Conservation (phyloP, 2,113 vertebrate species). For the Argyrosomus japonicus region DNA sequence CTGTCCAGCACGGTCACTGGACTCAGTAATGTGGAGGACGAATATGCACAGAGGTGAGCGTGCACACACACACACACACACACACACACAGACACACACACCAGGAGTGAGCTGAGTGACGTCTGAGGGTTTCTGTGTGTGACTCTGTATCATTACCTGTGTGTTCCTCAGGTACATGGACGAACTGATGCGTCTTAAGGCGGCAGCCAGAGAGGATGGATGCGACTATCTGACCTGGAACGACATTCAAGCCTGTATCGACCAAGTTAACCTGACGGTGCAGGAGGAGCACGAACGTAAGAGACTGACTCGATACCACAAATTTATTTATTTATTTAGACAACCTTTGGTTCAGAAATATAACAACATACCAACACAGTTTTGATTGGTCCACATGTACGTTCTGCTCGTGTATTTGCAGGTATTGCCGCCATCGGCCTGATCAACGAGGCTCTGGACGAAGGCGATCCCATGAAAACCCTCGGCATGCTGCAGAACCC, state of each 20-base stretch:
- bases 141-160: not conserved
- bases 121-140: not conserved
- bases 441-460: conserved; percentile 97
- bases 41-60: conserved; percentile 92
- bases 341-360: too few relatives aligned
- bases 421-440: conserved; percentile 95
- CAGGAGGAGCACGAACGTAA: conserved; percentile 96
- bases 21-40: conserved; percentile 94
- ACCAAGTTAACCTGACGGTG: conserved; percentile 91
- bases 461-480: conserved; percentile 90
- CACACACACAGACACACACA: not conserved
- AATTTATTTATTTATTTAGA: too few relatives aligned
- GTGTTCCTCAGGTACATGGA: conserved; percentile 89
- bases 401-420: conserved; percentile 54
- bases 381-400: not conserved
- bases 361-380: not conserved
- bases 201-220: conserved; percentile 83
- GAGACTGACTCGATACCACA: conserved; percentile 40
- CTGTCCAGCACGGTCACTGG: conserved; percentile 92
- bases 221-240: conserved; percentile 94
- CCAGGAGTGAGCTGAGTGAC: not conserved
- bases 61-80: not conserved
- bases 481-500: conserved; percentile 90
- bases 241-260: conserved; percentile 96
- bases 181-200: conserved; percentile 92